These are phyloP conservation scores for Brachyhypopomus occidentalis DNA, from an alignment of 2,113 vertebrate species.

Conservation along the genomic window DNA sequence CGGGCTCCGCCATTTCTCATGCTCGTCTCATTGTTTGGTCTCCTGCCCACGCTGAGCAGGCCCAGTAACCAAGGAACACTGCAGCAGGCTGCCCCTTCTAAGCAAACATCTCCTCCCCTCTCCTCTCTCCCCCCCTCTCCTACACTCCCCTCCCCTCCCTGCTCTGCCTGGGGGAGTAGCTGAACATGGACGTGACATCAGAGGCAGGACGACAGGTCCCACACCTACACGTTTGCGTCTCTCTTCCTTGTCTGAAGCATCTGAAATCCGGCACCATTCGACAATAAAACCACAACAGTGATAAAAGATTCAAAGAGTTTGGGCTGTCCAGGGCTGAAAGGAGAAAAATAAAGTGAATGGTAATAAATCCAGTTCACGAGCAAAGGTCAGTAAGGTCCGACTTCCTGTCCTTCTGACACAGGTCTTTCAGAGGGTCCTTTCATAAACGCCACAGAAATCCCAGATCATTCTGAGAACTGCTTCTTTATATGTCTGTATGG, in stretches of 20 bases:
- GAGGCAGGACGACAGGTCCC: constrained; percentile 54
- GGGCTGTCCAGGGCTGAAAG: no score
- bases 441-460: background rate
- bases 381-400: background rate
- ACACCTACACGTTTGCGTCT: constrained; percentile 39
- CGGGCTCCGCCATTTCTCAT: constrained; percentile 21
- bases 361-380: background rate
- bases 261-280: constrained; percentile 14
- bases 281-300: background rate
- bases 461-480: background rate
- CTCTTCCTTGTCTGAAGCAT: constrained; percentile 41
- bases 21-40: constrained; percentile 30
- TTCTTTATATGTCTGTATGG: background rate
- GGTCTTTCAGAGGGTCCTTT: constrained; percentile 53
- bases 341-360: no score
- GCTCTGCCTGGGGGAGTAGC: constrained; percentile 65
- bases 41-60: constrained; percentile 3
- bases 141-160: background rate
- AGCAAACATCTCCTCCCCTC: constrained; percentile 11
- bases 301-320: no score
- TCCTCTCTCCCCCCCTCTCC: constrained; percentile 29
- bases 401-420: background rate
- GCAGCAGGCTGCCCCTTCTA: background rate
- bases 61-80: constrained; percentile 31
- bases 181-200: constrained; percentile 67